phyloP scores from a whole-genome alignment of 2,113 vertebrate species.

The Todiramphus chloris region DNA sequence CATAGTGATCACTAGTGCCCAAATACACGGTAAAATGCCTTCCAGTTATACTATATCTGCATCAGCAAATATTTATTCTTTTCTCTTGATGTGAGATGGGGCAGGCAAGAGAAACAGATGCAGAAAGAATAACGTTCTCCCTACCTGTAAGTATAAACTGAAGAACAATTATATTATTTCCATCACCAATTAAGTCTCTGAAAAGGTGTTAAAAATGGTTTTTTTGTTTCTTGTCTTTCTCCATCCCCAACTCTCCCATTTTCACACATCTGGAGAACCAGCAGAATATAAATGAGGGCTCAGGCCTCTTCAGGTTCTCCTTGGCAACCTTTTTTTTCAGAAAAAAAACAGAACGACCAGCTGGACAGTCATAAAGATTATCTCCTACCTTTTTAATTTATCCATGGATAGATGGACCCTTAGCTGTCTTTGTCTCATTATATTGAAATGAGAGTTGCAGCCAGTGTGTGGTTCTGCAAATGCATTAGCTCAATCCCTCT shows the following conservation, averaged over 20 bases:
- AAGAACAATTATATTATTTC: neutral
- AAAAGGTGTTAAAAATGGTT: neutral
- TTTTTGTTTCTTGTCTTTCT: neutral
- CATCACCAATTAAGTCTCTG: neutral
- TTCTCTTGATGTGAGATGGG: neutral
- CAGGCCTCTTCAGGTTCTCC: neutral
- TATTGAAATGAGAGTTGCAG: neutral
- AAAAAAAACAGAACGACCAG: neutral
- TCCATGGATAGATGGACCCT: neutral
- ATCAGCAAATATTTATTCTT: neutral
- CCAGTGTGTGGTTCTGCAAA: neutral
- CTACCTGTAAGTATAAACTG: fast-evolving
- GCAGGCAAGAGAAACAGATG: neutral
- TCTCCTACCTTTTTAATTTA: neutral
- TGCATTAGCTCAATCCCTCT: neutral
- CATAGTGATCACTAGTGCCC: neutral
- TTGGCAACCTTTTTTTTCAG: neutral
- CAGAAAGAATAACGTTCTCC: neutral
- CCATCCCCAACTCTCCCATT: neutral
- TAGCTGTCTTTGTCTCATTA: neutral
- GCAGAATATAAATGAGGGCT: neutral
- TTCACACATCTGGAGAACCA: neutral
- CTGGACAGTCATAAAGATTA: neutral
- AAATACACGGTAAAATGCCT: neutral
- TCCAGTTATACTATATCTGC: neutral